Evolutionary conservation across 2,888 invertebrate species (phyloP), one percentile per base, ranked within the genome.

Genomic region (Dichetophora obliterata): DNA sequence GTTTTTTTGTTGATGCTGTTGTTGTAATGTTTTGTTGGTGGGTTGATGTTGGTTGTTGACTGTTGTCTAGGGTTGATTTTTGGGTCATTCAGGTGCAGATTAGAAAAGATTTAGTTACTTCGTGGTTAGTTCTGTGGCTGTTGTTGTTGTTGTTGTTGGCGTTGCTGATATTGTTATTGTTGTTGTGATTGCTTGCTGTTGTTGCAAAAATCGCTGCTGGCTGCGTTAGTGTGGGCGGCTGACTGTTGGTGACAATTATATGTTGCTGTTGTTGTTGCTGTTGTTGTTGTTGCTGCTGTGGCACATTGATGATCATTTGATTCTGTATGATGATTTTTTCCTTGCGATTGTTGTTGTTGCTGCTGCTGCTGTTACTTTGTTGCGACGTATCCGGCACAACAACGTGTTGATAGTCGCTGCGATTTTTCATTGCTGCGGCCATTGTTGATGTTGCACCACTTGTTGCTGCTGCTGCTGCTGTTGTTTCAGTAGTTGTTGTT

Each of bases 301-400:
- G 85, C 79, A 85, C 83, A 82, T 85, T 88, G 79, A 87, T 85
- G 77, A 88, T 86, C 87, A 87, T 88, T 80, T 88, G 88, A 82
- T 88, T 88, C 81, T 88, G 88, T 80, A 88, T 88, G 79, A 88
- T 86, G 77, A 88, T 85, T 82, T 86, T 87, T 79, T 88, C 87
- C 77, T 85, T 85, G 74, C 84, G 86, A 75, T 68, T 75, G 69
- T 76, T 74, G 86, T 1, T 90, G 90, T 82, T 90, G 80, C 50
- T 78, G 90, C 74, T 90, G 88, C 5, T 90, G 89, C 78, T 91
- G 90, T 79, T 91, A 90, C 88, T 90, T 90, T 81, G 90, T 90
- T 77, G 91, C 90, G 71, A 37, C 59, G 79, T 19, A 19, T 91
- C 90, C 27, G 24, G 37, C 24, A 73, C 90, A 83, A 43, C 78